phyloP scores from a whole-genome alignment of 2,113 vertebrate genomes.

The Plecotus auritus region DNA sequence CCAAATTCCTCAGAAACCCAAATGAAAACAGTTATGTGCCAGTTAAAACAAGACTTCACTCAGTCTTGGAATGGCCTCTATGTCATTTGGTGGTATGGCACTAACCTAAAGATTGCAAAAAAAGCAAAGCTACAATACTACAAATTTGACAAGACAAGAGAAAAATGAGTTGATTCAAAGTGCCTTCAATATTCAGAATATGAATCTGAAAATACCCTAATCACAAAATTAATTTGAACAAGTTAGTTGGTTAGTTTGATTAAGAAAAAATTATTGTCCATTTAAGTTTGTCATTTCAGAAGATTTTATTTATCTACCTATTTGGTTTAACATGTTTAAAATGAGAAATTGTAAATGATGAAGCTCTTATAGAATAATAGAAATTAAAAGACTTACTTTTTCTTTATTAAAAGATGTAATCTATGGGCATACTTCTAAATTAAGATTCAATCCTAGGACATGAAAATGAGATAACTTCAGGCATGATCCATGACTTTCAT shows the following conservation, averaged over 20 bases:
- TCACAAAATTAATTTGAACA: conserved; percentile 37
- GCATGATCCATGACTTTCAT: not conserved
- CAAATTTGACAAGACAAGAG: conserved; percentile 14
- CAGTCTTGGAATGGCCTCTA: conserved; percentile 25
- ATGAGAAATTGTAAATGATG: conserved; percentile 40
- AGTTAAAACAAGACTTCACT: conserved; percentile 57
- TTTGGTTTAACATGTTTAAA: conserved; percentile 25
- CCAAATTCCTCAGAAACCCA: conserved; percentile 69
- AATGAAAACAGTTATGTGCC: conserved; percentile 53
- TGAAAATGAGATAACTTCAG: not conserved
- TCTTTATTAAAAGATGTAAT: conserved; percentile 52
- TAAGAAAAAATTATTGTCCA: conserved; percentile 26
- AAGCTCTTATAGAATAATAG: conserved; percentile 42
- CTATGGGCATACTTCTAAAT: not conserved
- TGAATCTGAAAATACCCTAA: conserved; percentile 45
- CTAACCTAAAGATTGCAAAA: conserved; percentile 53
- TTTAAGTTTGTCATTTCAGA: conserved; percentile 51
- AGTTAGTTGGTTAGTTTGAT: conserved; percentile 51
- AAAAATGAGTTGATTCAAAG: conserved; percentile 49
- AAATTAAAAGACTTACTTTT: conserved; percentile 51
- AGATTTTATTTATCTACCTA: not conserved
- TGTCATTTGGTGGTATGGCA: conserved; percentile 32
- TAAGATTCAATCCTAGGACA: not conserved
- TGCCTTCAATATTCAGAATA: conserved; percentile 28
- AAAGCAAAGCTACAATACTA: conserved; percentile 21